phyloP scores from a whole-genome alignment of 2,113 vertebrate species.

The Mirza zaza region DNA sequence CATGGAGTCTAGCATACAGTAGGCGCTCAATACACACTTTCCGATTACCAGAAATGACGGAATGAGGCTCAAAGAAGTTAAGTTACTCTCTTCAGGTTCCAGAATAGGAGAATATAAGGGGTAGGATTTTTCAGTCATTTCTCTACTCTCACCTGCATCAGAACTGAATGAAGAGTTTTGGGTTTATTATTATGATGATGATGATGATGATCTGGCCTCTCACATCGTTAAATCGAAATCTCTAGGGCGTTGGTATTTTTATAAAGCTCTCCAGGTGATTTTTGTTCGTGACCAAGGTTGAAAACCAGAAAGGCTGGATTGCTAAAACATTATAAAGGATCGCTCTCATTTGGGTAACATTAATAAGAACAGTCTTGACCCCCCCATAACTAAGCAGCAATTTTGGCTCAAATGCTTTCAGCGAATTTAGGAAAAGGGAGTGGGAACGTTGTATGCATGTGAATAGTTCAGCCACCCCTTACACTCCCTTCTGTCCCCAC shows the following conservation, averaged over 20 bases:
- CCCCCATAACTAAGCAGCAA: not conserved
- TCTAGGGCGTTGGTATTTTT: not conserved
- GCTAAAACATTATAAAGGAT: not conserved
- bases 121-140: not conserved
- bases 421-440: not conserved
- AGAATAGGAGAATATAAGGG: not conserved
- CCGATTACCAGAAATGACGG: not conserved
- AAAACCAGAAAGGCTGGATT: not conserved
- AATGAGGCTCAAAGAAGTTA: not conserved
- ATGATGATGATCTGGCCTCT: not conserved
- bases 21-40: not conserved
- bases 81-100: not conserved
- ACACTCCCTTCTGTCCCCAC: not conserved
- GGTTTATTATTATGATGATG: not conserved
- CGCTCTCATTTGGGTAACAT: not conserved
- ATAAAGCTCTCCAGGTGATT: not conserved
- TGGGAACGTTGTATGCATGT: not conserved
- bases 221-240: not conserved
- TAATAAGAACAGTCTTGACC: not conserved
- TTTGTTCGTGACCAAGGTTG: not conserved
- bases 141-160: not conserved
- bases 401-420: not conserved
- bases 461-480: not conserved
- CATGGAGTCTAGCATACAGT: not conserved
- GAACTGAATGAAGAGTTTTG: not conserved